Evolutionary conservation across 2,888 invertebrate genomes (phyloP).

Genomic region (Penaeus monodon): DNA sequence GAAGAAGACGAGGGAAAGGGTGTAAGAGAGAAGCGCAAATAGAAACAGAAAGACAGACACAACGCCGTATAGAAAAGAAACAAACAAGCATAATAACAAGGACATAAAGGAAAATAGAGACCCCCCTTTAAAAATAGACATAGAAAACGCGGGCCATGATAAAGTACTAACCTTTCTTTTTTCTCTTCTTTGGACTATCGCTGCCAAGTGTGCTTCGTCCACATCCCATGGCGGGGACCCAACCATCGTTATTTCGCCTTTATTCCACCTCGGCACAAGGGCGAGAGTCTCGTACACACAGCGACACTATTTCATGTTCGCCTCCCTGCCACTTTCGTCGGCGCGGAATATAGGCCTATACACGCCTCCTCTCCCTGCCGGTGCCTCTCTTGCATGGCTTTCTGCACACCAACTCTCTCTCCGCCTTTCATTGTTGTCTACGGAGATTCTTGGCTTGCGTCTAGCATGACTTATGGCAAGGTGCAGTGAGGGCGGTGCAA

Average conservation of each 20-base stretch:
- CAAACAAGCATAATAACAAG: too few relatives aligned
- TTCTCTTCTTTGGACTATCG: slow-evolving; percentile 57
- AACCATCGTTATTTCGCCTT: slow-evolving; percentile 46
- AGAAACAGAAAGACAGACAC: too few relatives aligned
- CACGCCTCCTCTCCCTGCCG: background rate
- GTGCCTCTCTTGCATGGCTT: background rate
- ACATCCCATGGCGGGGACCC: slow-evolving; percentile 55
- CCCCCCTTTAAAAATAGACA: too few relatives aligned
- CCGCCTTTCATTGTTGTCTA: too few relatives aligned
- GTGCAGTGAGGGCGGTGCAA: too few relatives aligned
- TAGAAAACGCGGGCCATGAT: background rate
- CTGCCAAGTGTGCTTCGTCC: slow-evolving; percentile 54
- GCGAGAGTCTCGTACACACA: background rate
- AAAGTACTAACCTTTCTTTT: slow-evolving; percentile 42
- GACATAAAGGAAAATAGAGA: too few relatives aligned
- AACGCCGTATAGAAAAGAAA: too few relatives aligned
- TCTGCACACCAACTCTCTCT: too few relatives aligned
- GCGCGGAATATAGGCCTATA: background rate
- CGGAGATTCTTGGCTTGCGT: too few relatives aligned
- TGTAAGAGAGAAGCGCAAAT: too few relatives aligned
- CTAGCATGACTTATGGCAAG: too few relatives aligned
- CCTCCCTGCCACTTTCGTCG: background rate
- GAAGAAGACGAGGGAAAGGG: too few relatives aligned
- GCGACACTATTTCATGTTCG: slow-evolving; percentile 5
- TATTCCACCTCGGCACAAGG: slow-evolving; percentile 20